phyloP scores from a whole-genome alignment of 2,797 vertebrate species.

The Menidia menidia region DNA sequence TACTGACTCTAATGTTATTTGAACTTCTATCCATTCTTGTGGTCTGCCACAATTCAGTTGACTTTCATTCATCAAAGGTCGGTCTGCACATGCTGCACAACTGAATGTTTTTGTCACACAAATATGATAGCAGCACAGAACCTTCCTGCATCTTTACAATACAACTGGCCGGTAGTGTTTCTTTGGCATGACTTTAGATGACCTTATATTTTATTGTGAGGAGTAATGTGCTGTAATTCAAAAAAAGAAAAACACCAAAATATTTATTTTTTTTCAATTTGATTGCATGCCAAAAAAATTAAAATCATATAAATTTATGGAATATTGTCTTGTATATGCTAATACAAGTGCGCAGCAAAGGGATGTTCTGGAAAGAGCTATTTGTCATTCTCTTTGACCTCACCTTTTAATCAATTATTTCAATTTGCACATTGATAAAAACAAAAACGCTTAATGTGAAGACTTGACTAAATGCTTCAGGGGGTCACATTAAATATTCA shows the following conservation, averaged over 20 bases:
- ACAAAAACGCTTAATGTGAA: conserved; percentile 53
- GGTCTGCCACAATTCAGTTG: conserved; percentile 79
- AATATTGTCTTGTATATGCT: conserved; percentile 37
- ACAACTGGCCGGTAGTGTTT: conserved; percentile 60
- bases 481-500: conserved; percentile 70
- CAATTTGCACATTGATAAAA: conserved; percentile 69
- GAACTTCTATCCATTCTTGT: conserved; percentile 74
- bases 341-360: conserved; percentile 52
- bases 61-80: conserved; percentile 87
- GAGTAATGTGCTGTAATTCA: conserved; percentile 8
- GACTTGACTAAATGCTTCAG: conserved; percentile 51
- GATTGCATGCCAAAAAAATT: conserved; percentile 1
- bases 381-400: conserved; percentile 71
- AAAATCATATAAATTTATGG: conserved; percentile 34
- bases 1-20: conserved; percentile 76
- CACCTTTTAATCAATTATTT: conserved; percentile 67
- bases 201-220: conserved; percentile 21
- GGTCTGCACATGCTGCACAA: conserved; percentile 65
- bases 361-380: conserved; percentile 50
- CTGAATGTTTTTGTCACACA: conserved; percentile 77
- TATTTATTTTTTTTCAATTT: not conserved
- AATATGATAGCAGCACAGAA: conserved; percentile 78
- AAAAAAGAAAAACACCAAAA: not conserved
- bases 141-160: conserved; percentile 74
- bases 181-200: conserved; percentile 25